Evolutionary conservation across 2,888 invertebrate species (phyloP).

Genomic region (Cantharis rustica): DNA sequence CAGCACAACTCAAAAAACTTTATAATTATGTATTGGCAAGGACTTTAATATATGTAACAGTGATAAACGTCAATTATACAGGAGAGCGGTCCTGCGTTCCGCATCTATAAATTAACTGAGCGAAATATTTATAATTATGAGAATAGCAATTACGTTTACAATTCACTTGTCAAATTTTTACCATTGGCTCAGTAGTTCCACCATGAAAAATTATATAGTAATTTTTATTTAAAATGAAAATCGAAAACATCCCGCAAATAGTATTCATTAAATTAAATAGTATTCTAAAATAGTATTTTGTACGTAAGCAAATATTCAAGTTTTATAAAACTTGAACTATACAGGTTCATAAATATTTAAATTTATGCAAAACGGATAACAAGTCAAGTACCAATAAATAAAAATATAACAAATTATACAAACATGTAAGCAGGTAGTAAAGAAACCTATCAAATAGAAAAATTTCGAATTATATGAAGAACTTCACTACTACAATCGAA

Average conservation of each 20-base stretch:
- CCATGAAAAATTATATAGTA: background rate
- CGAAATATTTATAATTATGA: too few species aligned
- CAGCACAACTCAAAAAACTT: background rate
- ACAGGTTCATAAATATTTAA: background rate
- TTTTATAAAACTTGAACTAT: background rate
- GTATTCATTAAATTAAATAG: background rate
- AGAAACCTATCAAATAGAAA: background rate
- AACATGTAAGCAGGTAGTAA: background rate
- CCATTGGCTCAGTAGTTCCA: background rate
- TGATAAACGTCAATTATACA: background rate
- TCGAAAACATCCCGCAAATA: background rate
- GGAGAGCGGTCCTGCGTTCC: background rate
- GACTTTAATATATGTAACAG: background rate
- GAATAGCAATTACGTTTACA: too few species aligned
- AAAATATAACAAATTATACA: background rate
- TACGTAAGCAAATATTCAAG: background rate
- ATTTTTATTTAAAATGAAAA: background rate
- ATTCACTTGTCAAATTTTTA: background rate
- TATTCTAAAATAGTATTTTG: background rate
- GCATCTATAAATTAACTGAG: too few species aligned
- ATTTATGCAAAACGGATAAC: background rate
- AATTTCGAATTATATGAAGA: background rate
- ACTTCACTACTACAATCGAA: too few species aligned
- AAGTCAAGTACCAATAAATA: background rate
- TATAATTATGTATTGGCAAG: background rate